A percentile compares a stretch with the other conserved stretches of the same genome.
Conservation (phyloP, 2,797 vertebrate species). For the Botia kubotai region DNA sequence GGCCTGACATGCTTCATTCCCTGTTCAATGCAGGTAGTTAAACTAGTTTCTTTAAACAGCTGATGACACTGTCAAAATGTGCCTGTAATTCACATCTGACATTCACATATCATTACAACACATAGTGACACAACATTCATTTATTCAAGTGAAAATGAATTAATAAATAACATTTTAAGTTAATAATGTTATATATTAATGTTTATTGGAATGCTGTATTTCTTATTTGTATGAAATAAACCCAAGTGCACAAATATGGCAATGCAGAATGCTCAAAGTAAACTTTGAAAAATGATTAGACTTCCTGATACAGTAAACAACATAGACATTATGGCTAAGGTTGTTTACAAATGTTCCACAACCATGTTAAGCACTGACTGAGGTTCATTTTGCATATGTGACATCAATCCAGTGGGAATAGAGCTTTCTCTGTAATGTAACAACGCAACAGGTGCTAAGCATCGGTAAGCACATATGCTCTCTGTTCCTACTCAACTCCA, state of each 20-base stretch:
- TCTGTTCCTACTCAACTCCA: slow-evolving; percentile 2
- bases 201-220: too few species aligned
- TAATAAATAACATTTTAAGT: neutral
- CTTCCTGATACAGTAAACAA: slow-evolving; percentile 42
- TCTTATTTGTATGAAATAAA: neutral
- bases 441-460: slow-evolving; percentile 79
- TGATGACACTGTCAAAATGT: slow-evolving; percentile 35
- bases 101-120: neutral
- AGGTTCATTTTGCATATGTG: slow-evolving; percentile 82
- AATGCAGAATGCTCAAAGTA: neutral
- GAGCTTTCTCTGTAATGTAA: slow-evolving; percentile 71
- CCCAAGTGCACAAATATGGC: neutral
- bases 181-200: too few species aligned
- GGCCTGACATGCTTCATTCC: slow-evolving; percentile 34
- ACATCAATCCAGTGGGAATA: slow-evolving; percentile 79
- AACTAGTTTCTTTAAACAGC: slow-evolving; percentile 22
- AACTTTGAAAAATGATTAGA: neutral
- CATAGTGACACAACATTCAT: slow-evolving; percentile 9
- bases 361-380: slow-evolving; percentile 59
- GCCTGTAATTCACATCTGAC: slow-evolving; percentile 20
- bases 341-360: slow-evolving; percentile 51
- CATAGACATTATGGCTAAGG: slow-evolving; percentile 4
- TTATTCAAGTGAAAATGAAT: slow-evolving; percentile 4
- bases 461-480: slow-evolving; percentile 60
- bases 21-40: neutral